phyloP scores from a whole-genome alignment of 2,888 invertebrate genomes.

The Drosophila lacicola region DNA sequence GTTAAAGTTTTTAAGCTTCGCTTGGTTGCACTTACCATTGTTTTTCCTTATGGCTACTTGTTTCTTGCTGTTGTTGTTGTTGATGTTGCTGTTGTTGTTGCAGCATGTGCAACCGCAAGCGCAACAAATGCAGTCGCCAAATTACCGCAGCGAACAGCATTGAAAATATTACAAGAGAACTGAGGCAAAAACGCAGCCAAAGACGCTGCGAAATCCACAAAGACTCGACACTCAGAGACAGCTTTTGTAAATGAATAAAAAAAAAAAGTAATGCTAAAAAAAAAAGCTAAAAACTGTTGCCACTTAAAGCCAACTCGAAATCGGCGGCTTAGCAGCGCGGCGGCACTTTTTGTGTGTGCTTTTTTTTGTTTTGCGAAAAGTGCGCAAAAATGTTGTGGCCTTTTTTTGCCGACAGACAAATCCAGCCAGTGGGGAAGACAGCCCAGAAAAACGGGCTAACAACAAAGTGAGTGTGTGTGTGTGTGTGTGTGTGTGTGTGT shows the following conservation, averaged over 20 bases:
- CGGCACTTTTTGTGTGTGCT: slow-evolving; percentile 58
- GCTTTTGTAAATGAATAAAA: slow-evolving; percentile 18
- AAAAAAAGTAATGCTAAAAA: background rate
- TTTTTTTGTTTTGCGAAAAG: slow-evolving; percentile 38
- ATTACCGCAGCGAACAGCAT: slow-evolving; percentile 59
- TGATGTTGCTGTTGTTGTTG: slow-evolving; percentile 11
- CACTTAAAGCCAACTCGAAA: slow-evolving; percentile 62
- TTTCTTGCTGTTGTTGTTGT: background rate
- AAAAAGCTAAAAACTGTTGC: slow-evolving; percentile 47
- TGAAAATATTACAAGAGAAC: slow-evolving; percentile 48
- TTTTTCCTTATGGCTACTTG: slow-evolving; percentile 1
- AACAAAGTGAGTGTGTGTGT: slow-evolving; percentile 43
- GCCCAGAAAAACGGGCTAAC: slow-evolving; percentile 8
- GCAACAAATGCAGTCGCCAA: slow-evolving; percentile 74
- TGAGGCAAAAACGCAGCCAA: slow-evolving; percentile 26
- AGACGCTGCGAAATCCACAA: slow-evolving; percentile 26
- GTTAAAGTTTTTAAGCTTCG: slow-evolving; percentile 24
- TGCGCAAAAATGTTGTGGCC: slow-evolving; percentile 69
- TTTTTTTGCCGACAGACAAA: slow-evolving; percentile 56
- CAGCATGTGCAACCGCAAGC: slow-evolving; percentile 63
- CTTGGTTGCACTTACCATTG: slow-evolving; percentile 6
- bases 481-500: slow-evolving; percentile 32
- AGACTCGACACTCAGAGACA: slow-evolving; percentile 18
- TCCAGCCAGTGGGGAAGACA: slow-evolving; percentile 18
- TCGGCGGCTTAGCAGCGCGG: slow-evolving; percentile 53